Conservation (phyloP, 2,888 invertebrate species). For the Dicyrtoma fusca region DNA sequence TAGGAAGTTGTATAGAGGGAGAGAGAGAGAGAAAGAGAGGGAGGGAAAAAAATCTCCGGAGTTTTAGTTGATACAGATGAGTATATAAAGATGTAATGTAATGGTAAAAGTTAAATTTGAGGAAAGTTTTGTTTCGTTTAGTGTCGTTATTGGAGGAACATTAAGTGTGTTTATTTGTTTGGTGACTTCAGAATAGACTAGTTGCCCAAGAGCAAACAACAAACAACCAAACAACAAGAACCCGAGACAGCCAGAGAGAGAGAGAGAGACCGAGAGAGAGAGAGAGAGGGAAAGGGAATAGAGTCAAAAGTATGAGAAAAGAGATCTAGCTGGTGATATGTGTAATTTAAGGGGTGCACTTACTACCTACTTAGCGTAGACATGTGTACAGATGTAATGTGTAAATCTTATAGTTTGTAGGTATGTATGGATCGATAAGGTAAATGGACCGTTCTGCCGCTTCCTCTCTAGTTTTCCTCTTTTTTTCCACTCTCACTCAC, state of each 20-base stretch:
- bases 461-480: constrained; percentile 28
- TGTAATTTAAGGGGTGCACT: no score
- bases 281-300: constrained; percentile 4
- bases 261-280: not conserved
- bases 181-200: not conserved
- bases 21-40: constrained; percentile 4
- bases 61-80: constrained; percentile 3
- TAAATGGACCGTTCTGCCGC: constrained; percentile 37
- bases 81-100: constrained; percentile 3
- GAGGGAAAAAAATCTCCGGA: not conserved
- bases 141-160: constrained; percentile 28
- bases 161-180: constrained; percentile 37
- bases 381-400: no score
- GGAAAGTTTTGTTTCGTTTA: constrained; percentile 26
- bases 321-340: no score
- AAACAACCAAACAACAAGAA: constrained; percentile 20
- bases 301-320: no score
- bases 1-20: not conserved
- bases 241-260: not conserved
- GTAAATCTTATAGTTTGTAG: not conserved
- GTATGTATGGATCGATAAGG: constrained; percentile 33
- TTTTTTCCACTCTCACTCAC: not conserved
- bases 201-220: no score
- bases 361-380: no score
- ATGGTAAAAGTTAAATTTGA: constrained; percentile 26